These are phyloP conservation scores for Rhagonycha lutea DNA, from an alignment of 2,888 invertebrate species.

Conservation along the genomic window DNA sequence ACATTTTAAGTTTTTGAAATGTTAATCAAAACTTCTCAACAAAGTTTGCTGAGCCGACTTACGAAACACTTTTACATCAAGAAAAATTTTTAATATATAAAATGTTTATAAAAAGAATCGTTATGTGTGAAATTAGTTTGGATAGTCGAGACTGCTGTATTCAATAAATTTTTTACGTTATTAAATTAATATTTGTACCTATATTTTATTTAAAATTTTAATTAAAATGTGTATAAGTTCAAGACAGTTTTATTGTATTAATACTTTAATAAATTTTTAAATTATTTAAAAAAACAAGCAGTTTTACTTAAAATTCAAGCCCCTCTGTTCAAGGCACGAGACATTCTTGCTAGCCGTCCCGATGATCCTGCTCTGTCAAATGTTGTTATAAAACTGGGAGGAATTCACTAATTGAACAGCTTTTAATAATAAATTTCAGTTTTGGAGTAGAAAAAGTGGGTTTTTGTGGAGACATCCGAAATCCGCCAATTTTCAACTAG, in stretches of 20 bases:
- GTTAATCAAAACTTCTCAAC: not conserved
- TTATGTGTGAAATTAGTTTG: not conserved
- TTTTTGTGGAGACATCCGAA: too few relatives aligned
- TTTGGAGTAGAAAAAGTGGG: too few relatives aligned
- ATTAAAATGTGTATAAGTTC: not conserved
- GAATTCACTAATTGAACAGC: too few relatives aligned
- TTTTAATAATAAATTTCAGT: too few relatives aligned
- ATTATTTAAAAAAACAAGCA: not conserved
- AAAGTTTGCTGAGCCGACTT: too few relatives aligned
- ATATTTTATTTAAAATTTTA: not conserved
- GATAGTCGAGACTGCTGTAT: not conserved
- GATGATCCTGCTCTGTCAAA: too few relatives aligned
- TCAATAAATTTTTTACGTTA: not conserved
- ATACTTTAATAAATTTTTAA: not conserved
- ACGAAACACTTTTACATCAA: not conserved
- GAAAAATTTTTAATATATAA: not conserved
- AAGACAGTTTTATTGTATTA: not conserved
- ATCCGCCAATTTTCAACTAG: too few relatives aligned
- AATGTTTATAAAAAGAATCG: too few relatives aligned
- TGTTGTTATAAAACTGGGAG: too few relatives aligned
- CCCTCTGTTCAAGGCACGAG: too few relatives aligned
- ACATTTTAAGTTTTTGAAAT: not conserved
- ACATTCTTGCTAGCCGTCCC: too few relatives aligned
- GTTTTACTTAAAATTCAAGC: too few relatives aligned
- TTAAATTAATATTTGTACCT: not conserved